These are phyloP conservation scores for Notothenia rossii DNA, from an alignment of 2,113 vertebrate species.

Conservation along the genomic window DNA sequence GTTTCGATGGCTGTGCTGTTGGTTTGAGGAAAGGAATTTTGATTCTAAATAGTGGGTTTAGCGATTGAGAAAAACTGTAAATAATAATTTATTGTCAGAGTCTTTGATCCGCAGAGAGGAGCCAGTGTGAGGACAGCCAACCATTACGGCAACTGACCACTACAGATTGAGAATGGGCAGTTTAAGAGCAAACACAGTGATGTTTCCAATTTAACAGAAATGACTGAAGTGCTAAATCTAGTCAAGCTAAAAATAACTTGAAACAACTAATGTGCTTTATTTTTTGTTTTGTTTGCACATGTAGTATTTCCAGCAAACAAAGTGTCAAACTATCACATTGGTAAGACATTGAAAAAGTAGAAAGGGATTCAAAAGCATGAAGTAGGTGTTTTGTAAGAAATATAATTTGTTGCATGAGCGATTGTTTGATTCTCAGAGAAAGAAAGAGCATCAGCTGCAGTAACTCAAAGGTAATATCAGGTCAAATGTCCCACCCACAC, in stretches of 20 bases:
- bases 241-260: constrained; percentile 5
- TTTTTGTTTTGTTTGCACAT: background rate
- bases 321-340: too few relatives aligned
- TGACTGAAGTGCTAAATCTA: background rate
- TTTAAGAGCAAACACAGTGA: background rate
- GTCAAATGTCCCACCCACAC: background rate
- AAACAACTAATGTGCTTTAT: background rate
- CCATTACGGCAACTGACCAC: background rate
- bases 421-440: background rate
- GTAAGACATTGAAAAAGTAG: background rate
- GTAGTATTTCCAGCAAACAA: too few relatives aligned
- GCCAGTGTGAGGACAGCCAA: constrained; percentile 1
- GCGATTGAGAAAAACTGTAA: too few relatives aligned
- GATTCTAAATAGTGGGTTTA: too few relatives aligned
- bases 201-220: background rate
- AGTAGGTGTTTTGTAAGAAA: background rate
- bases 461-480: background rate
- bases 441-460: background rate
- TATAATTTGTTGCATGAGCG: background rate
- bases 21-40: too few relatives aligned
- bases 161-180: background rate
- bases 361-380: background rate
- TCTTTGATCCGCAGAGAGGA: constrained; percentile 14
- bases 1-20: too few relatives aligned
- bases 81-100: background rate